These are phyloP conservation scores for Sebastes trivittatus DNA, from an alignment of 2,797 vertebrate genomes.

Conservation along the genomic window DNA sequence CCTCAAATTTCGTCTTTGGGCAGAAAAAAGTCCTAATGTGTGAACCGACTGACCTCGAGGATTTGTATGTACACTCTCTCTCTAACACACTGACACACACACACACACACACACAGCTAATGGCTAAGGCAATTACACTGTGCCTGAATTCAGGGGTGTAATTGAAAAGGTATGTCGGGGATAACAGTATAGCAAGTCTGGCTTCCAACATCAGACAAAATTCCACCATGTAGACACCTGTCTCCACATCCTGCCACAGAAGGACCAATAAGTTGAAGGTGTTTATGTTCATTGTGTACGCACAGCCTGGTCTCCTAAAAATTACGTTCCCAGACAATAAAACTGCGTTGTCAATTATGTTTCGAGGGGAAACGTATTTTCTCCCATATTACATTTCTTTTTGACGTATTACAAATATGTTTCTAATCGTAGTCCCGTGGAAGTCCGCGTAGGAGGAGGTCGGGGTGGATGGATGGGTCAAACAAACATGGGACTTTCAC, in stretches of 20 bases:
- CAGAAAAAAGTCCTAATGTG: conserved; percentile 30
- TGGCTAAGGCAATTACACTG: conserved; percentile 59
- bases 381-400: background rate
- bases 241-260: conserved; percentile 14
- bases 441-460: background rate
- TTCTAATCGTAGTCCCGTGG: background rate
- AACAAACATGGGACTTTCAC: background rate
- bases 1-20: conserved; percentile 47
- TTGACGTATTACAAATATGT: background rate
- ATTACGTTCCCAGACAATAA: background rate
- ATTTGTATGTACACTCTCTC: conserved; percentile 38
- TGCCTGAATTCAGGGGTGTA: conserved; percentile 56
- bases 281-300: background rate
- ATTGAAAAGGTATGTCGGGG: conserved; percentile 64
- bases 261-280: conserved; percentile 25
- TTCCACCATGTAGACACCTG: conserved; percentile 23
- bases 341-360: background rate
- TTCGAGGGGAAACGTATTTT: background rate
- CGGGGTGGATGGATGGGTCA: background rate
- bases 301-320: background rate
- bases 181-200: conserved; percentile 46
- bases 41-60: conserved; percentile 64
- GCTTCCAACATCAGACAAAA: conserved; percentile 39
- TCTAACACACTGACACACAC: background rate
- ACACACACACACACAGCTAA: conserved; percentile 37